Base-by-base conservation (phyloP, 2,888 invertebrate species). In the Mycalesis mineus region DNA sequence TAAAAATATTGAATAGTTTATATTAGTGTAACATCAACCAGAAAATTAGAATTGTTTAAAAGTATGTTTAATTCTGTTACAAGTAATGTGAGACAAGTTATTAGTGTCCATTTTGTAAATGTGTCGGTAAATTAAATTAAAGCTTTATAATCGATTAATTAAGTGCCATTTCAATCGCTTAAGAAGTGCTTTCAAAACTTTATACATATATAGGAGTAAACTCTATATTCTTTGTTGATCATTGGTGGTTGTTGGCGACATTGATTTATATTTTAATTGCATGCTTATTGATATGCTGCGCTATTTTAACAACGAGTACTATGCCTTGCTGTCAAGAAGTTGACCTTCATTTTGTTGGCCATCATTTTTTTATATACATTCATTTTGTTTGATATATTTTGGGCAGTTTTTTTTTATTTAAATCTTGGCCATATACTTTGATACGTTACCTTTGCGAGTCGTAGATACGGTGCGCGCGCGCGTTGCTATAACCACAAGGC, bases 331-430 rank as follows among this genome's bases (percentile, higher is more conserved):
- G 93, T 95, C 95, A 95, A 95, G 95, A 95, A 96, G 95, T 96
- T 96, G 95, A 96, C 95, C 95, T 95, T 95, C 95, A 95, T 95
- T 95, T 94, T 92, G 94, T 94, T 94, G 94, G 94, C 95, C 94
- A 94, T 94, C 94, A 93, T 60, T 94, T 58, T 92, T 91, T 92
- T 92, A 90, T 92, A 91, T 91, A 85, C 87, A 88, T 88, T 82
- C 82, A 82, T 88, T 86, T 87, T 82, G 80, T 88, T 88, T 88
- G 78, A 84, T 83, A 82, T 88, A 83, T 89, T 84, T 86, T 85
- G 87, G 83, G 82, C 88, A 86, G 75, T 78, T 77, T 77, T 77
- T 33, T 77, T 77, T 77, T 80, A 80, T 80, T 80, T 78, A 72
- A 82, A 78, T 73, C 83, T 82, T 87, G 88, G 88, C 88, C 88